Base-by-base conservation (phyloP, 2,113 vertebrate species). In the Phainopepla nitens region DNA sequence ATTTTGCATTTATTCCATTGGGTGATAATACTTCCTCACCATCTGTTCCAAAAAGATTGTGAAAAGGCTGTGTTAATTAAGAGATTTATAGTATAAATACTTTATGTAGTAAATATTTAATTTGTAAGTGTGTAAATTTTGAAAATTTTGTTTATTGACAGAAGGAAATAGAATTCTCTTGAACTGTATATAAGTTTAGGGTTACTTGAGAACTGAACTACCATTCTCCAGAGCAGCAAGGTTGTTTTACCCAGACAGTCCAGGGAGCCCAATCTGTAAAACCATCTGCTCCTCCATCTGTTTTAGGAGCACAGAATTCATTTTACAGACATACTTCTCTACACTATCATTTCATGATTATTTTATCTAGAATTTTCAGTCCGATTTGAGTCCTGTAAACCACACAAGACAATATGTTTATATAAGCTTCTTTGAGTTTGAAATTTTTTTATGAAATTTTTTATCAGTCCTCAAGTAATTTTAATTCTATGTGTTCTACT, bases 281-380 rank as follows among this genome's bases (percentile, higher is more conserved):
- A 92, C 99, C 98, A 99, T 99, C 99, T 99, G 99, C 97, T 98
- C 88, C 97, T 98, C 99, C 99, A 99, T 99, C 98, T 99, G 99
- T 97, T 97, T 97, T 45, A 92, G 87, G 92, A 88, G 80, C 49
- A 73, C 58, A 31, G 2, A 35, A 33, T 96, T 94, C 56, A 44
- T 41, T 89, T n/a, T 95, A 84, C 78, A 69, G 95, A 97, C 70
- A 62, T 70, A 78, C 56, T 93, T 97, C 85, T 92, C 89, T 88
- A 45, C 78, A 39, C 68, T 68, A 89, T 92, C 82, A 72, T 83
- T 96, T 97, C 97, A 97, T 70, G 84, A 95, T 88, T 45, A 76
- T 98, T 97, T 97, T 97, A 94, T 96, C 89, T 65, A 91, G 96
- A 97, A 96, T 97, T 96, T 95, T 82, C 80, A 92, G 80, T 96